phyloP scores from a whole-genome alignment of 92 coral and sea anemone genomes.

The Plumapathes pennacea region DNA sequence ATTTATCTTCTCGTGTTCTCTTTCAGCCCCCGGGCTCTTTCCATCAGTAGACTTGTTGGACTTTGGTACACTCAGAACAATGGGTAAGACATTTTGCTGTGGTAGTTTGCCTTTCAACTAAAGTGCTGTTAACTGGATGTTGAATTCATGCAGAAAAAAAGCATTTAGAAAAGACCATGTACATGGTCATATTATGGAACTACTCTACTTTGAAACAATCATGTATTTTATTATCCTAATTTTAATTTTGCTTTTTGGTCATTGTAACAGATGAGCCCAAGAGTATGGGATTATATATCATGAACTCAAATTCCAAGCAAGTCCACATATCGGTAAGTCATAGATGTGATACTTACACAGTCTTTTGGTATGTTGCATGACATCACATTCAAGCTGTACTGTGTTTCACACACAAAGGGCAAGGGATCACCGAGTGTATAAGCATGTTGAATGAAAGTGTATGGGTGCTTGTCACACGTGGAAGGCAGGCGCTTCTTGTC shows the following conservation, averaged over 20 bases:
- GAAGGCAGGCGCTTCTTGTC: too few relatives aligned
- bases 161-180: too few relatives aligned
- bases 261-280: conserved; percentile 86
- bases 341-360: background rate
- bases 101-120: too few relatives aligned
- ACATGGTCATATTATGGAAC: too few relatives aligned
- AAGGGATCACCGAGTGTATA: too few relatives aligned
- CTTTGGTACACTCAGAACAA: conserved; percentile 96
- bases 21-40: conserved; percentile 84
- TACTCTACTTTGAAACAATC: background rate
- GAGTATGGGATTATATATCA: conserved; percentile 77
- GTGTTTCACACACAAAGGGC: too few relatives aligned
- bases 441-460: too few relatives aligned
- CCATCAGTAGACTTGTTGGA: conserved; percentile 87
- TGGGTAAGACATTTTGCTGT: conserved; percentile 95
- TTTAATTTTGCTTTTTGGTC: background rate
- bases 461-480: too few relatives aligned
- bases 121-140: too few relatives aligned
- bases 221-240: background rate
- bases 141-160: too few relatives aligned
- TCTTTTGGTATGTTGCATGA: background rate
- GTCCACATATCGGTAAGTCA: conserved; percentile 88
- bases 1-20: background rate
- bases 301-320: conserved; percentile 94
- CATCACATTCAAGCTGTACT: too few relatives aligned